phyloP scores from a whole-genome alignment of 2,113 vertebrate species.

The Montifringilla adamsi region DNA sequence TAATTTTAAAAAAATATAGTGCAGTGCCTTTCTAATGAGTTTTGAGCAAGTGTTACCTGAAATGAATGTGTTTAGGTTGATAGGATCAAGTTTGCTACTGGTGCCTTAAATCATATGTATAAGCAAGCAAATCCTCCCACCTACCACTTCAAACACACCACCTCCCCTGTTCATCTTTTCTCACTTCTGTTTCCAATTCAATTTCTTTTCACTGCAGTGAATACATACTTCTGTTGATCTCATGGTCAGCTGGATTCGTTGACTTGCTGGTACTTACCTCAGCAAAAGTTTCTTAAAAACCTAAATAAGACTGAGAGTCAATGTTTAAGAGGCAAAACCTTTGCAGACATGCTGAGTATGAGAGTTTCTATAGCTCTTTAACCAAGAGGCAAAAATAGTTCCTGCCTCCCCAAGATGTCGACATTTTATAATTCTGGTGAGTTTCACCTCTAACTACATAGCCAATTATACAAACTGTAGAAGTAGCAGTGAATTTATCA shows the following conservation, averaged over 20 bases:
- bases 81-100: neutral
- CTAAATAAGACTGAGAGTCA: neutral
- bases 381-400: neutral
- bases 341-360: neutral
- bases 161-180: neutral
- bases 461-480: neutral
- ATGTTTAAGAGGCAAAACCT: neutral
- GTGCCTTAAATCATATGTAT: neutral
- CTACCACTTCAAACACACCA: neutral
- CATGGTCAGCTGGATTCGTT: neutral
- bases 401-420: neutral
- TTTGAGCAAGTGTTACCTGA: neutral
- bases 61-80: neutral
- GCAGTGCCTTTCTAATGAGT: neutral
- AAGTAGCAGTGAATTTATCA: neutral
- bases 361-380: neutral
- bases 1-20: neutral
- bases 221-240: neutral
- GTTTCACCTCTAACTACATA: neutral
- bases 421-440: neutral
- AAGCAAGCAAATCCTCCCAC: neutral
- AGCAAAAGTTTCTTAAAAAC: neutral
- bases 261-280: neutral
- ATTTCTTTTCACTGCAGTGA: slow-evolving; percentile 3
- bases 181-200: slow-evolving; percentile 35